phyloP scores from a whole-genome alignment of 1,140 invertebrate genomes.

The Acromyrmex echinatior region DNA sequence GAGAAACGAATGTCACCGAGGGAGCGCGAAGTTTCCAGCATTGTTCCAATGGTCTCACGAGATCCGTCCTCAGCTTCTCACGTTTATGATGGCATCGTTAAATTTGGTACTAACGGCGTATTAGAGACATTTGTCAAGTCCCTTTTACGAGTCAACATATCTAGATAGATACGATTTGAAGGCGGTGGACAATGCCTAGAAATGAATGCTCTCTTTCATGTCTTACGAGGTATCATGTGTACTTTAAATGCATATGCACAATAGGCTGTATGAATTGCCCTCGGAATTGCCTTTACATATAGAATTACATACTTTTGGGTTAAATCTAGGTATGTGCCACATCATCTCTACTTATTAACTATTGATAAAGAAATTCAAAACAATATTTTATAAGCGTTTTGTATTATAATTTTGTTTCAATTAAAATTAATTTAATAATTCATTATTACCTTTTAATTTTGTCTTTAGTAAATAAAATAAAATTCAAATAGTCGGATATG shows the following conservation, averaged over 20 bases:
- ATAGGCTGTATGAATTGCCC: not conserved
- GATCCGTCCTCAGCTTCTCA: conserved; percentile 44
- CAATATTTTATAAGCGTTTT: not conserved
- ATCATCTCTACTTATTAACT: not conserved
- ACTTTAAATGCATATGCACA: not conserved
- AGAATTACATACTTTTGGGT: not conserved
- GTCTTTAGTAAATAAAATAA: not conserved
- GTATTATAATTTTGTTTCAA: not conserved
- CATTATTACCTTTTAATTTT: not conserved
- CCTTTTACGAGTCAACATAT: conserved; percentile 73
- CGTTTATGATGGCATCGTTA: conserved; percentile 74
- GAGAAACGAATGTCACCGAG: conserved; percentile 43
- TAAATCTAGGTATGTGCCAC: not conserved
- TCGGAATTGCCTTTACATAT: not conserved
- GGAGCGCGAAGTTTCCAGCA: conserved; percentile 64
- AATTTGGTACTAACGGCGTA: conserved; percentile 74
- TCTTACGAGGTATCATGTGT: not conserved
- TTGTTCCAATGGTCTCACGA: conserved; percentile 65
- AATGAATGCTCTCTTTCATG: conserved; percentile 63
- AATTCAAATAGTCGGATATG: not conserved
- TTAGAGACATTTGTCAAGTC: conserved; percentile 74
- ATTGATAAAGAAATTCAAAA: not conserved
- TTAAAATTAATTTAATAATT: conserved; percentile 11
- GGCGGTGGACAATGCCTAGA: conserved; percentile 62
- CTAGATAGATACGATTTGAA: conserved; percentile 53